A percentile compares a stretch with the other conserved stretches of the same genome.
These are phyloP conservation scores for Lithophane ornitopus DNA, from an alignment of 2,888 invertebrate genomes.

Conservation along the genomic window DNA sequence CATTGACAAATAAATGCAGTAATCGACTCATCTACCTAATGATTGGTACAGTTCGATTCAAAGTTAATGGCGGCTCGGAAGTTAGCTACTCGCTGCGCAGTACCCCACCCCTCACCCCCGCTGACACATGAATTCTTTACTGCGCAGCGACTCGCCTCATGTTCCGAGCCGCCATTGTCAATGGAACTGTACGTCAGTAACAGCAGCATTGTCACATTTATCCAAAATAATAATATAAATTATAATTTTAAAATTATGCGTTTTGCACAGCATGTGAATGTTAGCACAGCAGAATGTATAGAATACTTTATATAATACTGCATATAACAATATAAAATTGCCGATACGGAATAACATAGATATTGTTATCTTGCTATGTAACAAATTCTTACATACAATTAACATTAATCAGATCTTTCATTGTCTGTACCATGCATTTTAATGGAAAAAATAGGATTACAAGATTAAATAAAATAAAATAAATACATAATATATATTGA, in stretches of 20 bases:
- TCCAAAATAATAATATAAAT: neutral
- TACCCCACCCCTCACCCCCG: no score
- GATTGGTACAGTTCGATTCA: neutral
- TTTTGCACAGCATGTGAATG: neutral
- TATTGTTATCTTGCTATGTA: conserved; percentile 9
- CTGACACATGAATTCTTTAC: no score
- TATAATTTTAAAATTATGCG: neutral
- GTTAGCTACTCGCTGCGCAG: no score
- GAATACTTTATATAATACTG: conserved; percentile 2
- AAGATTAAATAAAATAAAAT: neutral
- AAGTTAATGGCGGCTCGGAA: no score
- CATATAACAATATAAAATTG: conserved; percentile 21
- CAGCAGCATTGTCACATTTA: neutral
- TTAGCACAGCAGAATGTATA: neutral
- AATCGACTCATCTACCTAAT: conserved; percentile 12
- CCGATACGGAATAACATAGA: conserved; percentile 6
- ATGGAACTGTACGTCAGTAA: neutral
- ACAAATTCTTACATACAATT: neutral
- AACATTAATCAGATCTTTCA: neutral
- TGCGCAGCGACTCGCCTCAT: no score
- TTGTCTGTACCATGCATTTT: neutral
- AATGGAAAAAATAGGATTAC: neutral
- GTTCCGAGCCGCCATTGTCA: no score
- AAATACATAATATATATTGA: no score
- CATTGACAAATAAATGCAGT: conserved; percentile 58